Base-by-base conservation (phyloP, 2,888 invertebrate genomes). In the Drosophila tripunctata region DNA sequence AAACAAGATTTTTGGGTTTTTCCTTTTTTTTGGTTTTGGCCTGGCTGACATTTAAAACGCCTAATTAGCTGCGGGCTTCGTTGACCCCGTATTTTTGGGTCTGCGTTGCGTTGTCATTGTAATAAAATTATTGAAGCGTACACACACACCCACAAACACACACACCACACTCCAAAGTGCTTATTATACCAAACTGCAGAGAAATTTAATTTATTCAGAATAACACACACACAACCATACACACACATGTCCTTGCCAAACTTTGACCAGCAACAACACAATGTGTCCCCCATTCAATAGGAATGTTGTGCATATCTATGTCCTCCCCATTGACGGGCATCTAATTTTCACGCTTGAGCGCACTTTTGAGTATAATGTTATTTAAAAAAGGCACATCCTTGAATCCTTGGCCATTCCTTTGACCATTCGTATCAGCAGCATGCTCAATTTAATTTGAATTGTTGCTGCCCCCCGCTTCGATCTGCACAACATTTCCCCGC, bases 391-490 rank as follows among this genome's bases (percentile, higher is more conserved):
- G 55, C 68, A 51, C 67, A 56, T 44, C 58, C 70, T 57, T 40
- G 48, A n/a, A 40, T n/a, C 30, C 45, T 30, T 15, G 36, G 17
- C 17, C 36, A 50, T 52, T 75, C 64, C 69, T 66, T 77, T 78
- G 79, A 76, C 79, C 86, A 71, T 71, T 71, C 63, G 36, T 54
- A 83, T 61, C 63, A 68, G 54, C 40, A 36, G 67, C 75, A 80
- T 65, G 86, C 86, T 72, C 83, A 87, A 84, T 84, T 84, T 82
- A 79, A 84, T 84, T 84, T 84, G 83, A 87, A 83, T 85, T 85
- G 85, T 56, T 57, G 6, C 3, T 17, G 17, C n/a, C 7, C 36
- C 22, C 36, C 22, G 2, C 56, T 14, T 54, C 47, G 27, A 27
- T 33, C 17, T 14, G 7, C 40, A n/a, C 19, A 7, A n/a, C n/a